Evolutionary conservation across 2,888 invertebrate species (phyloP), one percentile per base, ranked within the genome.

Genomic region (Noctua pronuba): DNA sequence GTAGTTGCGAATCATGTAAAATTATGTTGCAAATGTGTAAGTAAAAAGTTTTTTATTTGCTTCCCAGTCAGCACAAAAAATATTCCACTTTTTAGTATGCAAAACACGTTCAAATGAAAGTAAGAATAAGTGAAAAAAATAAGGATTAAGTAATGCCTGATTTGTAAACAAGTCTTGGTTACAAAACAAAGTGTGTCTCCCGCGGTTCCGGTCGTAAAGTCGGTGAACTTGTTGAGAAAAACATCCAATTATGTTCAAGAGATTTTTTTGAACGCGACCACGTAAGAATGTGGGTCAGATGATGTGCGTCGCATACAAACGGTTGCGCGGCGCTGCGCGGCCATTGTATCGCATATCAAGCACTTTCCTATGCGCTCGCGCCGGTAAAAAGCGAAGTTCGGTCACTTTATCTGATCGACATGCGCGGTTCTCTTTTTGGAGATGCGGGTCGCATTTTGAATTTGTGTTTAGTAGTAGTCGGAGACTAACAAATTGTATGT

Each of bases 231-330:
- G 82, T 83, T 86, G 76, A 75, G 83, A 86, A 88, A 82, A 83
- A 83, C 70, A 81, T 38, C 67, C 73, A 81, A 82, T 86, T 86
- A 82, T 67, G 62, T 83, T 77, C 41, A 60, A 66, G 80, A 74
- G 75, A 71, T 76, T 83, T 80, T 73, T 83, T 86, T 83, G 38
- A 82, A 83, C 60, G 68, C 82, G 72, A 83, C 85, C 83, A 84
- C 89, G 84, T 84, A 85, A 82, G 73, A 77, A 89, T 86, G 77
- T 89, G 85, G 88, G 89, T 86, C 88, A 83, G 64, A 73, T 85
- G 80, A 84, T 86, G 82, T 85, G 79, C 73, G 79, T 80, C 71
- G 82, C 77, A 83, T 89, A 84, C 77, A 80, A 77, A 83, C 71
- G 65, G 72, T 74, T 68, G 65, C 83, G 77, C 75, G 79, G 79